These are phyloP conservation scores for Heloderma charlesbogerti DNA, from an alignment of 2,113 vertebrate genomes.

Conservation along the genomic window DNA sequence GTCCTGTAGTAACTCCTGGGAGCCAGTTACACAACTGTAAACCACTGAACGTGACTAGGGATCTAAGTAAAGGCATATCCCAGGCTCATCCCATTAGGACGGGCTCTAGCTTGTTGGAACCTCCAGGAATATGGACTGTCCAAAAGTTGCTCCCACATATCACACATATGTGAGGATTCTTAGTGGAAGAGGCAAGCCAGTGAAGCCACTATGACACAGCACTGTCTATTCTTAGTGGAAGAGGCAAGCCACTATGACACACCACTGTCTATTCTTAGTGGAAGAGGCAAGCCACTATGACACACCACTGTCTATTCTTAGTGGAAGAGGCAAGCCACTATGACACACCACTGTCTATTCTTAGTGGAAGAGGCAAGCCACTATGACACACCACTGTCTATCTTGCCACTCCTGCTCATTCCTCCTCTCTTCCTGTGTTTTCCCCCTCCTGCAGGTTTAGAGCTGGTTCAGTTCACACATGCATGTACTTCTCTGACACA, in stretches of 20 bases:
- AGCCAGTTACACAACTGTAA: not conserved
- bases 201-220: not conserved
- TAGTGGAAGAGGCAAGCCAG: not conserved
- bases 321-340: not conserved
- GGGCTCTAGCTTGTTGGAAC: not conserved
- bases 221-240: too few species aligned
- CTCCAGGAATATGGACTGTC: not conserved
- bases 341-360: too few species aligned
- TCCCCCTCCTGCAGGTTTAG: not conserved
- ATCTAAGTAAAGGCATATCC: not conserved
- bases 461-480: not conserved
- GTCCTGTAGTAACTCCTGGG: constrained; percentile 56
- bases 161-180: not conserved
- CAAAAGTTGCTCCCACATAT: not conserved
- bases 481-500: not conserved
- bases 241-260: not conserved
- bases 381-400: not conserved
- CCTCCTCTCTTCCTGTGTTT: not conserved
- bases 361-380: not conserved
- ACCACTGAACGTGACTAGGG: not conserved
- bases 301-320: not conserved
- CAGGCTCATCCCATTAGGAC: not conserved
- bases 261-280: not conserved
- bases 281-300: not conserved
- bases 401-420: not conserved